A percentile compares a stretch with the other conserved stretches of the same genome.
These are phyloP conservation scores for Cataglyphis albicans DNA, from an alignment of 2,888 invertebrate species.

Conservation along the genomic window DNA sequence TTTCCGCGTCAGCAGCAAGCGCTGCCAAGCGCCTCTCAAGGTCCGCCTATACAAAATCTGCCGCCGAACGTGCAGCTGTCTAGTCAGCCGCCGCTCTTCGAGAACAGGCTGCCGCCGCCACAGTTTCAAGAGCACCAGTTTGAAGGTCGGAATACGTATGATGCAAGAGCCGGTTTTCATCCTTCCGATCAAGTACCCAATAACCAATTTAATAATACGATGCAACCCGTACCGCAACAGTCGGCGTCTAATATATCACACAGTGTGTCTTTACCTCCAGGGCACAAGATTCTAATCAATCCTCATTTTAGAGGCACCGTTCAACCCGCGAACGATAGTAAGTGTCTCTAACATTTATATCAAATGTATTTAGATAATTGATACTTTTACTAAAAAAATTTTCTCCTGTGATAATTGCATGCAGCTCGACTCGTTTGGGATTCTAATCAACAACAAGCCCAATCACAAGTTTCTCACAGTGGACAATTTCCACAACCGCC, in stretches of 20 bases:
- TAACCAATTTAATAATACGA: conserved; percentile 74
- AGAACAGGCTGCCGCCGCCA: conserved; percentile 77
- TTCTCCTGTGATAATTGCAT: conserved; percentile 35
- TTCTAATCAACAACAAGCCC: conserved; percentile 76
- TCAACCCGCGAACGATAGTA: conserved; percentile 87
- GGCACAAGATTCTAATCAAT: conserved; percentile 90
- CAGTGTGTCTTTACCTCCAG: conserved; percentile 81
- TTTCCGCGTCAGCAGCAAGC: conserved; percentile 73
- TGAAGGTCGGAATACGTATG: conserved; percentile 72
- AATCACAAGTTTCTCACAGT: conserved; percentile 69
- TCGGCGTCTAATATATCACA: conserved; percentile 74
- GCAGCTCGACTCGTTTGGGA: conserved; percentile 82
- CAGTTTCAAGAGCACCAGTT: conserved; percentile 74
- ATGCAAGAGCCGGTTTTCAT: conserved; percentile 68
- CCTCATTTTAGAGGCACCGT: conserved; percentile 90
- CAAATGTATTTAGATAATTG: background rate
- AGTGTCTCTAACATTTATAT: conserved; percentile 65
- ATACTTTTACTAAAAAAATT: background rate
- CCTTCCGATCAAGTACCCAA: conserved; percentile 71
- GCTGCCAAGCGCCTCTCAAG: conserved; percentile 62
- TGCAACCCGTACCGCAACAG: conserved; percentile 66
- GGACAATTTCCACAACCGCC: conserved; percentile 73
- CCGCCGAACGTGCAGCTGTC: conserved; percentile 73
- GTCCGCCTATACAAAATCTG: conserved; percentile 60
- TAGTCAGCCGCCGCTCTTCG: conserved; percentile 74